Evolutionary conservation across 2,888 invertebrate genomes (phyloP).

Genomic region (Antheraea yamamai): DNA sequence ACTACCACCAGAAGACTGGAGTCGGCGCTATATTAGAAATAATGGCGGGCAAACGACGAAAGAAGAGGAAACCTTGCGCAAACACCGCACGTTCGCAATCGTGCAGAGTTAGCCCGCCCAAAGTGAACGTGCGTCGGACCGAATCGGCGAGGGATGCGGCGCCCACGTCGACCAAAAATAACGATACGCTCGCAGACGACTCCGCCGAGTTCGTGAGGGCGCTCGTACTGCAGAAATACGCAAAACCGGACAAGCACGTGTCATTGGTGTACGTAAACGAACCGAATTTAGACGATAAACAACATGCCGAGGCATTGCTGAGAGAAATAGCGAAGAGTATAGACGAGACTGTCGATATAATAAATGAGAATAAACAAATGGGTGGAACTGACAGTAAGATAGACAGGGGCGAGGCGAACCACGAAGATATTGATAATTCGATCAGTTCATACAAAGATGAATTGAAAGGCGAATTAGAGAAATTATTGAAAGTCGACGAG

Average conservation of each 20-base stretch:
- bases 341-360: constrained; percentile 68
- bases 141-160: constrained; percentile 51
- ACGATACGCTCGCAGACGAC: constrained; percentile 46
- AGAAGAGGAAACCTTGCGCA: constrained; percentile 46
- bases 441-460: constrained; percentile 62
- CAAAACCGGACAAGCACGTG: constrained; percentile 69
- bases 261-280: constrained; percentile 70
- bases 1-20: constrained; percentile 67
- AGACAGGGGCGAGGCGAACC: constrained; percentile 48
- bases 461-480: constrained; percentile 62
- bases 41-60: constrained; percentile 71
- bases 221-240: constrained; percentile 74
- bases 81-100: constrained; percentile 51
- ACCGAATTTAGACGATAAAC: constrained; percentile 65
- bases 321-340: constrained; percentile 72
- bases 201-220: constrained; percentile 72
- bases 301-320: constrained; percentile 70
- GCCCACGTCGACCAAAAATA: constrained; percentile 68
- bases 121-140: constrained; percentile 55
- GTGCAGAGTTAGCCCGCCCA: constrained; percentile 56
- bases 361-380: constrained; percentile 65
- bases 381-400: constrained; percentile 60
- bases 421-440: constrained; percentile 56
- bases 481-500: constrained; percentile 49
- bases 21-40: constrained; percentile 71